Evolutionary conservation across 64 coral and sea anemone genomes (phyloP).

Genomic region (Pachyseris speciosa): DNA sequence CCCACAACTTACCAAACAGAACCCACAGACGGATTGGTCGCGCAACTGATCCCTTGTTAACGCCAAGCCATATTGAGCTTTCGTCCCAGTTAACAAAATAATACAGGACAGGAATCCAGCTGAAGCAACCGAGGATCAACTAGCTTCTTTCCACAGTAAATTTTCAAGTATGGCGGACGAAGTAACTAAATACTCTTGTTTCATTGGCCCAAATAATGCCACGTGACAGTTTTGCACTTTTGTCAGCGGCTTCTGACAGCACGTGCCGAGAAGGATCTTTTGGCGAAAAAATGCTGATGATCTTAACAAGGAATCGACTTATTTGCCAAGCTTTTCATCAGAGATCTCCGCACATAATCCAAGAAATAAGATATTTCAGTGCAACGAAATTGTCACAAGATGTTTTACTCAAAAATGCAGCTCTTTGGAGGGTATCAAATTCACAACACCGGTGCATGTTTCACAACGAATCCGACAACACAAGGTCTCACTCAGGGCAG

Average conservation of each 20-base stretch:
- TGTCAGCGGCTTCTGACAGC: constrained; percentile 10
- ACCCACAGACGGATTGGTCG: background rate
- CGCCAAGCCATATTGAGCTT: background rate
- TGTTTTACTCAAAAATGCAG: background rate
- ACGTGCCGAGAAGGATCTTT: background rate
- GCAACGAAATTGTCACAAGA: background rate
- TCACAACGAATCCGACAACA: background rate
- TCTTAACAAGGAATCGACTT: background rate
- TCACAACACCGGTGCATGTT: background rate
- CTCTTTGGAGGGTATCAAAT: background rate
- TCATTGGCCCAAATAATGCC: constrained; percentile 1
- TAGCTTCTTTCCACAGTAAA: background rate
- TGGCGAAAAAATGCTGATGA: background rate
- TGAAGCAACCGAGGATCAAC: background rate
- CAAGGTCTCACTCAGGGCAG: background rate
- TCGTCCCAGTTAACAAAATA: background rate
- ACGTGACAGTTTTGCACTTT: background rate
- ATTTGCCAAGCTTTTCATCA: background rate
- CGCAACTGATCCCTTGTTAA: background rate
- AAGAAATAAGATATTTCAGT: background rate
- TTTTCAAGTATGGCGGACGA: constrained; percentile 32
- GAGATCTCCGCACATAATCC: background rate
- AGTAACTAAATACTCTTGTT: background rate
- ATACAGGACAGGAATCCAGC: background rate
- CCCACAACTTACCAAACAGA: background rate